Evolutionary conservation across 2,113 vertebrate genomes (phyloP).

Genomic region (Pelecanus crispus): DNA sequence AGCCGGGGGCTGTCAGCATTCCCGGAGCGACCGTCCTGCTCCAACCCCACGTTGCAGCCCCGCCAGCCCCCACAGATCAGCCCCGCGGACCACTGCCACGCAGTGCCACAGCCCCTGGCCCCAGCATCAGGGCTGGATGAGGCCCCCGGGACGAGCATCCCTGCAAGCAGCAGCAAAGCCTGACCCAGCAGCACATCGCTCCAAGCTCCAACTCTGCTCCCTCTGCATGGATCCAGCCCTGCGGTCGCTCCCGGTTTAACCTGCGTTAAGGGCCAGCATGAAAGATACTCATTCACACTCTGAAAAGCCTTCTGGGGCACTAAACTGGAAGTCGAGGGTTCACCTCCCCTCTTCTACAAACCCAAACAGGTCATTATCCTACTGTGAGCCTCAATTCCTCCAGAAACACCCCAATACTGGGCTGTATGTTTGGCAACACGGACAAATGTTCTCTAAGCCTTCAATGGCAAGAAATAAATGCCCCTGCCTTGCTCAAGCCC

Average conservation of each 20-base stretch:
- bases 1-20: background rate
- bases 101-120: background rate
- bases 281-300: rapidly evolving
- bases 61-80: background rate
- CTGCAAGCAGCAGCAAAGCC: background rate
- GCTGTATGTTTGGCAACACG: background rate
- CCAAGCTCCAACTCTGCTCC: background rate
- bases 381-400: background rate
- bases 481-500: background rate
- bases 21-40: background rate
- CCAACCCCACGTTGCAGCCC: too few relatives aligned
- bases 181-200: background rate
- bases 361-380: background rate
- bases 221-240: background rate
- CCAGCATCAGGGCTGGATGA: rapidly evolving
- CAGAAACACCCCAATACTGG: background rate
- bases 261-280: background rate
- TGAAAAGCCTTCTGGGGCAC: background rate
- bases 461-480: background rate
- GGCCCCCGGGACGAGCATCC: rapidly evolving
- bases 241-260: background rate
- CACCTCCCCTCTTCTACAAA: background rate
- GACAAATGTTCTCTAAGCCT: background rate
- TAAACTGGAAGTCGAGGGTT: background rate
- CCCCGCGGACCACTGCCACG: background rate